A percentile compares a stretch with the other conserved stretches of the same genome.
Evolutionary conservation across 1,140 invertebrate genomes (phyloP).

Genomic region (Heterodera carotae): DNA sequence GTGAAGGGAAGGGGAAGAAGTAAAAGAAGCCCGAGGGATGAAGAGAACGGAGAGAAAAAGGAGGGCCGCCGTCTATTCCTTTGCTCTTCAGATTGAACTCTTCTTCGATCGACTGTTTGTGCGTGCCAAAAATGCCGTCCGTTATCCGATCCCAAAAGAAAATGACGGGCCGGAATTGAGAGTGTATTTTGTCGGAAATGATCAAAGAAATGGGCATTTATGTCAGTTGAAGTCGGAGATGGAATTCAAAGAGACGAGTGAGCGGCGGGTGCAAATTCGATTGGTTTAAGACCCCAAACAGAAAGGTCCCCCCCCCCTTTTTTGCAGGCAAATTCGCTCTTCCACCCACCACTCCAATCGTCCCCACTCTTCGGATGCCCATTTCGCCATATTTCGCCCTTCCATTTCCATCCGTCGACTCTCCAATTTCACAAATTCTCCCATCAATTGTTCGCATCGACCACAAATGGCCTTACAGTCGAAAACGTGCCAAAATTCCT

Average conservation of each 20-base stretch:
- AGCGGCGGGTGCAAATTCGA: neutral
- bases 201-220: neutral
- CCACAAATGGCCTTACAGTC: constrained; percentile 23
- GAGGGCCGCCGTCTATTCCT: no score
- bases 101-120: neutral
- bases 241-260: constrained; percentile 19
- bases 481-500: constrained; percentile 11
- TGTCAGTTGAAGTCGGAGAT: constrained; percentile 22
- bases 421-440: neutral
- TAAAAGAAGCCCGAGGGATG: no score
- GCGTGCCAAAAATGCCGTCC: constrained; percentile 20
- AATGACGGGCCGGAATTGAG: constrained; percentile 2
- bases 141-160: neutral
- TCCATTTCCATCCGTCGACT: neutral
- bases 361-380: neutral
- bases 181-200: constrained; percentile 20
- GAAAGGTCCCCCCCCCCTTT: no score
- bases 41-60: neutral
- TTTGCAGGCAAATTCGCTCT: constrained; percentile 3
- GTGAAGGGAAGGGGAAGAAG: no score
- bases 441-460: neutral
- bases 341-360: constrained; percentile 14
- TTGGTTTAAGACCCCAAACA: constrained; percentile 6
- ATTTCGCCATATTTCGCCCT: neutral
- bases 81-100: constrained; percentile 17